These are phyloP conservation scores for Tetragnatha versicolor DNA, from an alignment of 1,140 invertebrate genomes.

Conservation along the genomic window DNA sequence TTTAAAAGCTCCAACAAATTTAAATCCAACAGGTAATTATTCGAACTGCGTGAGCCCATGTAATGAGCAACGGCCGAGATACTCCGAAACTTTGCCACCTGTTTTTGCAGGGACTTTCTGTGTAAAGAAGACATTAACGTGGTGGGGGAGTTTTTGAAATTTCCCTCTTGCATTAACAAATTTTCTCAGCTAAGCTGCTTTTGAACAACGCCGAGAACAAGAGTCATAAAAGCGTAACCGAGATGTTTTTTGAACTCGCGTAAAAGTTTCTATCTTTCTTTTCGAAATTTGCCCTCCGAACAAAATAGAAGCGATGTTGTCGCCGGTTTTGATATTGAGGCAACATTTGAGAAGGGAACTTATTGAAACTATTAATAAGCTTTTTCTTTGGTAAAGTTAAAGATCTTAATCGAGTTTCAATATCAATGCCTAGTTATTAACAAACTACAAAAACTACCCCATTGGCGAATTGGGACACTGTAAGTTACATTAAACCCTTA, in stretches of 20 bases:
- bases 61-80: constrained; percentile 26
- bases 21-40: constrained; percentile 25
- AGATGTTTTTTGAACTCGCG: constrained; percentile 10
- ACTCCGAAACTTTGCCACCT: constrained; percentile 17
- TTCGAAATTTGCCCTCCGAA: constrained; percentile 11
- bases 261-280: constrained; percentile 3
- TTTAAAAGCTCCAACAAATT: not conserved
- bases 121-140: constrained; percentile 35
- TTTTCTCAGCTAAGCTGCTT: constrained; percentile 38
- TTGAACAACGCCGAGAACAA: constrained; percentile 2
- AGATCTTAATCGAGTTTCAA: too few relatives aligned
- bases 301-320: constrained; percentile 14
- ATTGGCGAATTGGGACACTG: too few relatives aligned
- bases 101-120: constrained; percentile 17
- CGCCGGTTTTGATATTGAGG: constrained; percentile 4
- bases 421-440: too few relatives aligned
- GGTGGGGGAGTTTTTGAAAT: constrained; percentile 17
- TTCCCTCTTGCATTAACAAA: constrained; percentile 31
- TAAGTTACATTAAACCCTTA: too few relatives aligned
- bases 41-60: constrained; percentile 11
- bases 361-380: too few relatives aligned
- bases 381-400: too few relatives aligned
- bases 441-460: too few relatives aligned
- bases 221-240: constrained; percentile 22
- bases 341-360: too few relatives aligned